phyloP scores from a whole-genome alignment of 2,797 vertebrate species.

The Sebastes umbrosus region DNA sequence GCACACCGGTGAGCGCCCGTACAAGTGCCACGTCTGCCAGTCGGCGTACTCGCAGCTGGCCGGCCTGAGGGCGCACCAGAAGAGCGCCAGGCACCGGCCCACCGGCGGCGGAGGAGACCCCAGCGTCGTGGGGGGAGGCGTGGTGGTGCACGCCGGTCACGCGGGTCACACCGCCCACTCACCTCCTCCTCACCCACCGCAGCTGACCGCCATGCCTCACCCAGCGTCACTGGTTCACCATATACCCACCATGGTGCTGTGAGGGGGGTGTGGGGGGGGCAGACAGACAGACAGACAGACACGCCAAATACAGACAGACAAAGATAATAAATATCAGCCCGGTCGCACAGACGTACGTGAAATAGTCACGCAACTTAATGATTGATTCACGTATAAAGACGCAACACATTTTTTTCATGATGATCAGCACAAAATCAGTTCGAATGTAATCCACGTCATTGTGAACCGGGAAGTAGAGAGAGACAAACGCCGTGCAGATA shows the following conservation, averaged over 20 bases:
- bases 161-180: constrained; percentile 24
- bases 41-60: constrained; percentile 97
- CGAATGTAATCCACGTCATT: too few species aligned
- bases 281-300: not conserved
- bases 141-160: constrained; percentile 18
- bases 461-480: too few species aligned
- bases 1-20: constrained; percentile 95
- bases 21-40: constrained; percentile 97
- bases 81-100: constrained; percentile 93
- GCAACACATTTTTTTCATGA: too few species aligned
- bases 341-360: too few species aligned
- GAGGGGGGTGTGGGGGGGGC: constrained; percentile 21
- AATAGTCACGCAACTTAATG: too few species aligned
- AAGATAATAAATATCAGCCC: too few species aligned
- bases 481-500: too few species aligned
- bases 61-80: constrained; percentile 94
- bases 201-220: constrained; percentile 86
- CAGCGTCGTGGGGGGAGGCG: not conserved
- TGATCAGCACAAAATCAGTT: too few species aligned
- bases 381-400: too few species aligned
- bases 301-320: not conserved
- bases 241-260: constrained; percentile 95
- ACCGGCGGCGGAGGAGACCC: constrained; percentile 45
- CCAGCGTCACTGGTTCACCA: constrained; percentile 89
- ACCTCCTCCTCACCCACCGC: constrained; percentile 84